These are phyloP conservation scores for Oxycera nigricornis DNA, from an alignment of 2,888 invertebrate species.

Conservation along the genomic window DNA sequence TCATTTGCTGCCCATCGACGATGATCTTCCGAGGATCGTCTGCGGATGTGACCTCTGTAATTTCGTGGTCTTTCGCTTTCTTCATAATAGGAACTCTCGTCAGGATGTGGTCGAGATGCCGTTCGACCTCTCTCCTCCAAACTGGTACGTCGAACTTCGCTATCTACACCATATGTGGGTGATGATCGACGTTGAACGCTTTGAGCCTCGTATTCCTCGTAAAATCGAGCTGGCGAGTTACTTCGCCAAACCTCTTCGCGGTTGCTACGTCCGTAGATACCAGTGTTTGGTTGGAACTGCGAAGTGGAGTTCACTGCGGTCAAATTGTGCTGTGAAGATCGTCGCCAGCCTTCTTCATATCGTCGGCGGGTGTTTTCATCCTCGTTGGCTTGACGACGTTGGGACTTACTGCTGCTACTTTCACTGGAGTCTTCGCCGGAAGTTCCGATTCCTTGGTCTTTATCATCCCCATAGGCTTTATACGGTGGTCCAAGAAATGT, in stretches of 20 bases:
- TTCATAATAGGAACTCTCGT: slow-evolving; percentile 44
- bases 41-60: slow-evolving; percentile 46
- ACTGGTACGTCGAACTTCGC: slow-evolving; percentile 35
- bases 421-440: slow-evolving; percentile 86
- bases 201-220: slow-evolving; percentile 49
- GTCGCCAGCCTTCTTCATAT: slow-evolving; percentile 75
- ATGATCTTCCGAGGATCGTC: slow-evolving; percentile 59
- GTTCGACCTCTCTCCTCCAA: slow-evolving; percentile 21
- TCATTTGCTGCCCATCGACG: slow-evolving; percentile 40
- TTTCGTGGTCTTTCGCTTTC: slow-evolving; percentile 44
- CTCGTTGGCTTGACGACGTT: slow-evolving; percentile 67
- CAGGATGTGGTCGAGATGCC: slow-evolving; percentile 35
- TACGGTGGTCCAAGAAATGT: slow-evolving; percentile 66
- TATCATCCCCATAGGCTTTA: slow-evolving; percentile 72
- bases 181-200: slow-evolving; percentile 46
- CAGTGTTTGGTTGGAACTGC: slow-evolving; percentile 70
- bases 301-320: slow-evolving; percentile 62
- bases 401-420: slow-evolving; percentile 78
- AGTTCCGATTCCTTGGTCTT: slow-evolving; percentile 82
- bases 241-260: slow-evolving; percentile 43
- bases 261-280: slow-evolving; percentile 71
- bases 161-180: slow-evolving; percentile 41
- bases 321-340: slow-evolving; percentile 66
- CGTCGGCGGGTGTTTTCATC: slow-evolving; percentile 68
- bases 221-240: slow-evolving; percentile 34